Conservation (phyloP, 1,140 invertebrate species). For the Anadara kagoshimensis region DNA sequence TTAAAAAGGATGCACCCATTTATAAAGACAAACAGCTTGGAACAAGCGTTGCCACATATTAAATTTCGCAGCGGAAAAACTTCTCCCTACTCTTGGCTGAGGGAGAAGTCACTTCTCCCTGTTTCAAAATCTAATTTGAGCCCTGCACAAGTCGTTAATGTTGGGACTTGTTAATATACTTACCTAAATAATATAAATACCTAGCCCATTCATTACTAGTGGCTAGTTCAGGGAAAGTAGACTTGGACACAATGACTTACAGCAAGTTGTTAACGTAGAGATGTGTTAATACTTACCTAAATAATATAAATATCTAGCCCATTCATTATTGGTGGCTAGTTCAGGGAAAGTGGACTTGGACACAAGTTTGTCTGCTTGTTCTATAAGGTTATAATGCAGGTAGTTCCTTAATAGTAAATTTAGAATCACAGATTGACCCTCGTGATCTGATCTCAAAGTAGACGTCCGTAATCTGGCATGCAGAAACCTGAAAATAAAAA, state of each 20-base stretch:
- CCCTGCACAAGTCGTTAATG: too few relatives aligned
- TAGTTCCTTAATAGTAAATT: constrained; percentile 97
- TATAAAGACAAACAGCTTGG: too few relatives aligned
- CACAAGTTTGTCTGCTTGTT: constrained; percentile 91
- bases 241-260: constrained; percentile 89
- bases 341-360: constrained; percentile 98
- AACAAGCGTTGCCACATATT: too few relatives aligned
- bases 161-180: too few relatives aligned
- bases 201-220: constrained; percentile 99
- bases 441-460: constrained; percentile 95
- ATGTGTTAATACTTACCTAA: constrained; percentile 76
- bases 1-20: too few relatives aligned
- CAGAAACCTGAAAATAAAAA: constrained; percentile 79
- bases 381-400: constrained; percentile 95
- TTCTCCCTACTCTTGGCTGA: too few relatives aligned
- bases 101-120: too few relatives aligned
- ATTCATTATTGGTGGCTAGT: constrained; percentile 97
- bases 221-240: constrained; percentile 93
- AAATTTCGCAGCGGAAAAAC: too few relatives aligned
- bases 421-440: constrained; percentile 96
- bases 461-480: constrained; percentile 94
- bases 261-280: background rate
- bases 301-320: constrained; percentile 98
- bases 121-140: too few relatives aligned
- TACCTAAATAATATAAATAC: constrained; percentile 89